A percentile compares a stretch with the other conserved stretches of the same genome.
Evolutionary conservation across 2,888 invertebrate genomes (phyloP).

Genomic region (Ctena decussata): DNA sequence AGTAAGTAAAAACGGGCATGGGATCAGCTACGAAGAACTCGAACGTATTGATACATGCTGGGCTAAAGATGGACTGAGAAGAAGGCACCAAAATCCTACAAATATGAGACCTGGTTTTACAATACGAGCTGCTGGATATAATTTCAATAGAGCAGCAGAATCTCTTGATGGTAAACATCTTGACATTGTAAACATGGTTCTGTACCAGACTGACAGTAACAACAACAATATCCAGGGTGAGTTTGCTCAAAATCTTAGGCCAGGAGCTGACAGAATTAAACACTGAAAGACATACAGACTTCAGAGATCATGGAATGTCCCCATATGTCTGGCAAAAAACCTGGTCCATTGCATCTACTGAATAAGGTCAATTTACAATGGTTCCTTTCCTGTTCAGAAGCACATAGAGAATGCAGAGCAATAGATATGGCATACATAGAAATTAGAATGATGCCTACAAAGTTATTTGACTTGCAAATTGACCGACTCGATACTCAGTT

Average conservation of each 20-base stretch:
- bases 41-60: conserved; percentile 27
- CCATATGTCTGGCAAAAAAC: background rate
- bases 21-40: conserved; percentile 30
- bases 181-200: conserved; percentile 35
- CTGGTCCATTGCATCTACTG: background rate
- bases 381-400: background rate
- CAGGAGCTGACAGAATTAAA: background rate
- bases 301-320: background rate
- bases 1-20: conserved; percentile 26
- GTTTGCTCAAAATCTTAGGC: background rate
- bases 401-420: background rate
- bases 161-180: conserved; percentile 24
- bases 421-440: background rate
- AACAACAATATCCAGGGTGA: background rate
- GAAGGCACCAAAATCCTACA: background rate
- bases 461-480: background rate
- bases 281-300: background rate
- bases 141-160: conserved; percentile 37
- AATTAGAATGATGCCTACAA: background rate
- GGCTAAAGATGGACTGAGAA: background rate
- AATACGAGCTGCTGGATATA: conserved; percentile 24
- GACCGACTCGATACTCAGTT: background rate
- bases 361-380: background rate
- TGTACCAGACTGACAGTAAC: conserved; percentile 22
- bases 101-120: conserved; percentile 21